phyloP scores from a whole-genome alignment of 2,113 vertebrate genomes.

The Vombatus ursinus region DNA sequence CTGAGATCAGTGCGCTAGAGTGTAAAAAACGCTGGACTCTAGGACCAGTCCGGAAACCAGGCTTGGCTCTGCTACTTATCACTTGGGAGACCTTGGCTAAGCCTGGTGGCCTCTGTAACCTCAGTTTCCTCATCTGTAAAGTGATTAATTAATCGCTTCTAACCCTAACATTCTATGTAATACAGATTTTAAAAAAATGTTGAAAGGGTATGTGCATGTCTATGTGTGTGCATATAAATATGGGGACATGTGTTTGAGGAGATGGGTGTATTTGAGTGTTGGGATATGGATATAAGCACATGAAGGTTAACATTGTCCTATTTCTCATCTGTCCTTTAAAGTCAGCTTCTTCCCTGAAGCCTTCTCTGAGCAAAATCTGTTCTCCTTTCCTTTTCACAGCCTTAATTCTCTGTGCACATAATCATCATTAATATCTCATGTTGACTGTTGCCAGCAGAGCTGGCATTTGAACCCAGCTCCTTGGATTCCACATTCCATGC shows the following conservation, averaged over 20 bases:
- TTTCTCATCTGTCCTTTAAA: not conserved
- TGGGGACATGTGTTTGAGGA: not conserved
- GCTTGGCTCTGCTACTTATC: not conserved
- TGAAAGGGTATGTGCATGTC: not conserved
- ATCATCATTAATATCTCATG: not conserved
- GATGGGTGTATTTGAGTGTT: not conserved
- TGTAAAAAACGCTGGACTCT: not conserved
- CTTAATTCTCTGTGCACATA: not conserved
- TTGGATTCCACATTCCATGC: not conserved
- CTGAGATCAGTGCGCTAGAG: not conserved
- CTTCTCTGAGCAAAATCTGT: not conserved
- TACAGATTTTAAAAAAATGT: not conserved
- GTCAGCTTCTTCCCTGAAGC: not conserved
- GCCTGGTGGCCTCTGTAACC: not conserved
- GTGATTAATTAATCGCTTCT: not conserved
- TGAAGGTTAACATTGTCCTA: not conserved
- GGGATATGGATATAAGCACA: not conserved
- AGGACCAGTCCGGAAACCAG: not conserved
- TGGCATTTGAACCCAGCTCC: not conserved
- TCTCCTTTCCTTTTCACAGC: not conserved
- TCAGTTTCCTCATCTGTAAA: not conserved
- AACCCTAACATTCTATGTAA: not conserved
- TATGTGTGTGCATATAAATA: not conserved
- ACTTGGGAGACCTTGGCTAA: not conserved
- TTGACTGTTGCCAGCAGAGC: not conserved